Conservation (phyloP, 2,888 invertebrate genomes). For the Athripsodes cinereus region DNA sequence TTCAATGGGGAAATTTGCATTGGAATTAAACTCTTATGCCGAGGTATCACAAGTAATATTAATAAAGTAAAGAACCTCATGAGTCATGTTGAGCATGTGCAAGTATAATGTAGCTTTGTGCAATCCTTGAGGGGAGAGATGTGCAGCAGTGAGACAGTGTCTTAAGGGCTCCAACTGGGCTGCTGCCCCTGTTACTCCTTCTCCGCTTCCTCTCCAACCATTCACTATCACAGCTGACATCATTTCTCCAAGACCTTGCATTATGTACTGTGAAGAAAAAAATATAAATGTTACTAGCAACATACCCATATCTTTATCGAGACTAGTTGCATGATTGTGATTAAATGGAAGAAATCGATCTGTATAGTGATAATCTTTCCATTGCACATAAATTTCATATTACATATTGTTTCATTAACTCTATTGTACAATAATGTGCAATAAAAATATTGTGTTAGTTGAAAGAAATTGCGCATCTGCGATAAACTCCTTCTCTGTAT, state of each 20-base stretch:
- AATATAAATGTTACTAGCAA: no score
- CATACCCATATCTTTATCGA: no score
- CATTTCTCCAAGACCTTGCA: conserved; percentile 83
- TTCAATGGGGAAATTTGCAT: no score
- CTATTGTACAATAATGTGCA: background rate
- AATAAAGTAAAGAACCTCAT: no score
- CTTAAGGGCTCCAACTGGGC: conserved; percentile 37
- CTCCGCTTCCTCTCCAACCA: conserved; percentile 26
- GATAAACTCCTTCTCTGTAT: no score
- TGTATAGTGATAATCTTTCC: background rate
- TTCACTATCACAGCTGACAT: conserved; percentile 61
- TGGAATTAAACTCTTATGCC: no score
- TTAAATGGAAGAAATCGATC: background rate
- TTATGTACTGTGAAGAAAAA: conserved; percentile 74
- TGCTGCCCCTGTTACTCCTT: conserved; percentile 23
- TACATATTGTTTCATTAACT: no score
- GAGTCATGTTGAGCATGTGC: conserved; percentile 74
- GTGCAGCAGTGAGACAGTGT: conserved; percentile 44
- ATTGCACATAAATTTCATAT: background rate
- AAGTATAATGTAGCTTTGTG: conserved; percentile 88
- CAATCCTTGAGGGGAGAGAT: conserved; percentile 48
- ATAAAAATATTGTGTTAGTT: background rate
- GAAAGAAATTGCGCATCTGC: no score
- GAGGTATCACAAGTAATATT: no score
- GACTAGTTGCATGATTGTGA: no score